Conservation (phyloP, 1,140 invertebrate genomes). For the Lepidurus arcticus region DNA sequence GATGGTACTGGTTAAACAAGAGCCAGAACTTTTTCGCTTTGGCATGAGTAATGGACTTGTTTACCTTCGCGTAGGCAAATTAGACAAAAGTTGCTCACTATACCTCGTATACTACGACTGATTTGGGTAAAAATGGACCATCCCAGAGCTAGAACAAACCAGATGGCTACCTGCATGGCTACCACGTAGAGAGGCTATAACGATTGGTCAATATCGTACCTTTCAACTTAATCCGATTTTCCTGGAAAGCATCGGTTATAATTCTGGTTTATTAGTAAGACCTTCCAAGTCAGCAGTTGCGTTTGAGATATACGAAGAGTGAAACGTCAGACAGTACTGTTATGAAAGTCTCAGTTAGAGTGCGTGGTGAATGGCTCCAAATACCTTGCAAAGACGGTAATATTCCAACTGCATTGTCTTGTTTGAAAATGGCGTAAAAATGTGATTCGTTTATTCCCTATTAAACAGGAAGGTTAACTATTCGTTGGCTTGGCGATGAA, state of each 20-base stretch:
- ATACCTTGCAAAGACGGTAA: slow-evolving; percentile 54
- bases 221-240: background rate
- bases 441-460: slow-evolving; percentile 5
- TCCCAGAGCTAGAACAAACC: slow-evolving; percentile 14
- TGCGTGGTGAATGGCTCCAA: slow-evolving; percentile 59
- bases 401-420: background rate
- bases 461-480: slow-evolving; percentile 44
- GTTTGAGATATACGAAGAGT: background rate
- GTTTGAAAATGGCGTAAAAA: background rate
- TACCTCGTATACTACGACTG: slow-evolving; percentile 4
- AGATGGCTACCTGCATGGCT: background rate
- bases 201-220: background rate
- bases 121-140: slow-evolving; percentile 23
- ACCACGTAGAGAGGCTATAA: background rate
- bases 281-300: background rate
- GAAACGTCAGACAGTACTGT: slow-evolving; percentile 35
- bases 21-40: background rate
- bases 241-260: background rate
- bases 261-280: background rate
- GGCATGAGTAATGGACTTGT: background rate
- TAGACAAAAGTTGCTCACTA: slow-evolving; percentile 6
- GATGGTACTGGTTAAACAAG: background rate
- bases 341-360: slow-evolving; percentile 58
- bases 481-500: slow-evolving; percentile 55
- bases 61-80: slow-evolving; percentile 24